These are phyloP conservation scores for Tanaodytes sp. DNA, from an alignment of 2,888 invertebrate genomes.

Conservation along the genomic window DNA sequence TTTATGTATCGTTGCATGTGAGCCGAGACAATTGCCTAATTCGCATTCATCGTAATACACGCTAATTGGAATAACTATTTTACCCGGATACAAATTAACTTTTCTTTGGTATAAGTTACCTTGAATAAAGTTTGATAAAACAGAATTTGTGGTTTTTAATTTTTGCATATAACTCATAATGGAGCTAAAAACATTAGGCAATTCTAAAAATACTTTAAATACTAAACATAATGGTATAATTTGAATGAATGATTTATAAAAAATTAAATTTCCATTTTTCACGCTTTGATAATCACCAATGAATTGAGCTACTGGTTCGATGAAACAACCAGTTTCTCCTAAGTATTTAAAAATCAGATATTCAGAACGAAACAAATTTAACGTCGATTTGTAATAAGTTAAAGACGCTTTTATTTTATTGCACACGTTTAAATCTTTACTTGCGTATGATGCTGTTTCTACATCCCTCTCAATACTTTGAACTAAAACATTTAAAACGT, in stretches of 20 bases:
- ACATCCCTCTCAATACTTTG: not conserved
- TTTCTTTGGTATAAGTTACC: constrained; percentile 11
- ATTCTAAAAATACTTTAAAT: constrained; percentile 11
- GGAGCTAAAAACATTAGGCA: not conserved
- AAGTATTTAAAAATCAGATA: constrained; percentile 11
- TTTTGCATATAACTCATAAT: constrained; percentile 5
- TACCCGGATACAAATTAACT: not conserved
- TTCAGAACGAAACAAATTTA: constrained; percentile 6
- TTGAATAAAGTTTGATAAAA: constrained; percentile 6
- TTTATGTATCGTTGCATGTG: constrained; percentile 25
- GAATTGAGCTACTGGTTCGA: constrained; percentile 7
- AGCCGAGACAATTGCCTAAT: constrained; percentile 21
- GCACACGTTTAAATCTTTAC: not conserved
- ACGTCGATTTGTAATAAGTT: constrained; percentile 7
- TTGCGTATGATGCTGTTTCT: no score
- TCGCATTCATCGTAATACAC: constrained; percentile 19
- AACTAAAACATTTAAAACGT: not conserved
- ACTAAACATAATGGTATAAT: constrained; percentile 5
- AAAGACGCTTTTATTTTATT: not conserved
- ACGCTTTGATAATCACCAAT: constrained; percentile 1
- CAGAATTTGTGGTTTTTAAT: not conserved
- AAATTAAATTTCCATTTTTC: not conserved
- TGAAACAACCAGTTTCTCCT: not conserved
- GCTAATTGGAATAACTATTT: constrained; percentile 9
- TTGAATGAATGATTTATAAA: not conserved